A percentile compares a stretch with the other conserved stretches of the same genome.
These are phyloP conservation scores for Xanthorhoe designata DNA, from an alignment of 2,888 invertebrate species.

Conservation along the genomic window DNA sequence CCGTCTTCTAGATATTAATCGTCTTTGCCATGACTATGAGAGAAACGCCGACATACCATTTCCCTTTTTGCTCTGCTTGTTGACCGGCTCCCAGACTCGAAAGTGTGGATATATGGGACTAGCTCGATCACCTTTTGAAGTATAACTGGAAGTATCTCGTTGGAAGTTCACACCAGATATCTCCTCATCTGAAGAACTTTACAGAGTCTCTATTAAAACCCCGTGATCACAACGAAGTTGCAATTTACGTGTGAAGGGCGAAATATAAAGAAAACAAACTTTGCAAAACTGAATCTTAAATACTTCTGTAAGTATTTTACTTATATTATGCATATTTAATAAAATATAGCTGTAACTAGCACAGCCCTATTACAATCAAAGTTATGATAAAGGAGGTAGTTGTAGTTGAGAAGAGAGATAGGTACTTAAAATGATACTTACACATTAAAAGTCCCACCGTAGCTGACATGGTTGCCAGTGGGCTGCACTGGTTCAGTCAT, in stretches of 20 bases:
- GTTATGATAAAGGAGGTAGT: too few relatives aligned
- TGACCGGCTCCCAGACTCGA: slow-evolving; percentile 68
- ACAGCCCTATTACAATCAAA: too few relatives aligned
- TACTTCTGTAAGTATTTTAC: too few relatives aligned
- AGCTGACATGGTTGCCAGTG: slow-evolving; percentile 59
- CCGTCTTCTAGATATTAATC: too few relatives aligned
- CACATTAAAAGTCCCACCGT: slow-evolving; percentile 70
- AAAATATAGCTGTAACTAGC: too few relatives aligned
- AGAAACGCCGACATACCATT: slow-evolving; percentile 49
- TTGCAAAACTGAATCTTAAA: too few relatives aligned
- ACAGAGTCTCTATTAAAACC: neutral
- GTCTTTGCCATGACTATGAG: too few relatives aligned
- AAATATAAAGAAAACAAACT: too few relatives aligned
- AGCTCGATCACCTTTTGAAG: slow-evolving; percentile 18
- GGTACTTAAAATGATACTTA: slow-evolving; percentile 58
- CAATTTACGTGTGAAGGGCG: neutral
- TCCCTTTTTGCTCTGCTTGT: slow-evolving; percentile 44
- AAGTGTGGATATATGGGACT: slow-evolving; percentile 59
- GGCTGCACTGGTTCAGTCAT: slow-evolving; percentile 71
- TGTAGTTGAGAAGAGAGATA: too few relatives aligned
- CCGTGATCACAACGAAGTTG: neutral
- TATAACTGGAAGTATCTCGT: slow-evolving; percentile 32
- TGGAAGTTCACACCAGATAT: slow-evolving; percentile 39
- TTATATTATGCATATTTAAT: too few relatives aligned
- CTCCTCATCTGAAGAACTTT: slow-evolving; percentile 50